A percentile compares a stretch with the other conserved stretches of the same genome.
Evolutionary conservation across 2,888 invertebrate genomes (phyloP).

Genomic region (Lordiphosa fenestrarum): DNA sequence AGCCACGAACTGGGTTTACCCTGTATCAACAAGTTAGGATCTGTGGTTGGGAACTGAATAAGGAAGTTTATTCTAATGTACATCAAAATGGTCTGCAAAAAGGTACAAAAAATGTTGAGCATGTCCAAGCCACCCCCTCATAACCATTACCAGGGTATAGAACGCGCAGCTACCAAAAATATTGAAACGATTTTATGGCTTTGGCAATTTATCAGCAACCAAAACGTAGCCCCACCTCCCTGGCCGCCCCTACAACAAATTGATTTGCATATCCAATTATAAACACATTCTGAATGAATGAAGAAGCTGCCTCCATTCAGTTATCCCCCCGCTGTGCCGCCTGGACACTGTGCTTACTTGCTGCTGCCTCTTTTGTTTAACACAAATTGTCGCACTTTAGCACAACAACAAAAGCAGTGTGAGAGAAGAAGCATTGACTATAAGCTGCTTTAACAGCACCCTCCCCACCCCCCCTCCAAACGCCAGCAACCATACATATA

Average conservation of each 20-base stretch:
- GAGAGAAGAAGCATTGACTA: constrained; percentile 3
- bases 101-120: too few species aligned
- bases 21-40: neutral
- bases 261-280: constrained; percentile 77
- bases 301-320: constrained; percentile 16
- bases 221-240: too few species aligned
- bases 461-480: too few species aligned
- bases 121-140: neutral
- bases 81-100: too few species aligned
- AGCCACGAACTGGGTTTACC: constrained; percentile 3
- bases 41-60: too few species aligned
- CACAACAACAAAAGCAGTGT: constrained; percentile 18
- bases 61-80: too few species aligned
- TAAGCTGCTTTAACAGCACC: too few species aligned
- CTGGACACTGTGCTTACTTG: constrained; percentile 5
- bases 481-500: neutral
- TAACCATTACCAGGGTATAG: too few species aligned
- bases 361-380: constrained; percentile 41
- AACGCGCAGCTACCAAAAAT: too few species aligned
- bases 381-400: constrained; percentile 64
- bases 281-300: constrained; percentile 58
- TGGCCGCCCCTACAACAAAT: constrained; percentile 39
- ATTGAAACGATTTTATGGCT: constrained; percentile 25
- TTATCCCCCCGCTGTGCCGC: neutral
- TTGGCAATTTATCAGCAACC: constrained; percentile 56